A percentile compares a stretch with the other conserved stretches of the same genome.
phyloP scores from a whole-genome alignment of 2,888 invertebrate species.

The Temnothorax unifasciatus region DNA sequence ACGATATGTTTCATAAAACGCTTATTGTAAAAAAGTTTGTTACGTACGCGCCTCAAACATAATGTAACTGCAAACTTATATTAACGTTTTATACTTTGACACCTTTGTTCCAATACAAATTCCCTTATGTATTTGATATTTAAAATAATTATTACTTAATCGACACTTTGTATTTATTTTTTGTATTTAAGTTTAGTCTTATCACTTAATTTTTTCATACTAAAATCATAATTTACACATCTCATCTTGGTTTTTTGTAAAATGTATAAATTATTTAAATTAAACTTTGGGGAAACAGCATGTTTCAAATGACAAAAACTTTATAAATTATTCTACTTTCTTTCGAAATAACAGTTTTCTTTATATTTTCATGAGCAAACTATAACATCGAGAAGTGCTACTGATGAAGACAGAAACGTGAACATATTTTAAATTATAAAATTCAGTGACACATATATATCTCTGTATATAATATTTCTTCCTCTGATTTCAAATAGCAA shows the following conservation, averaged over 20 bases:
- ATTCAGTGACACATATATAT: neutral
- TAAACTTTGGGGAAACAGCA: no score
- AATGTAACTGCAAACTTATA: neutral
- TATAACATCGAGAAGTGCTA: neutral
- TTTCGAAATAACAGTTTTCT: neutral
- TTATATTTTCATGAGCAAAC: neutral
- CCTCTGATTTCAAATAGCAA: conserved; percentile 24
- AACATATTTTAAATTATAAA: conserved; percentile 40
- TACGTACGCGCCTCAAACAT: neutral
- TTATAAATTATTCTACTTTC: conserved; percentile 1
- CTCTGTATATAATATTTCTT: neutral
- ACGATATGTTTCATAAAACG: conserved; percentile 15
- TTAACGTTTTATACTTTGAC: neutral
- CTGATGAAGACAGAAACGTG: neutral
- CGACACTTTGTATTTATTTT: neutral
- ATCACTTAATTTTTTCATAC: neutral
- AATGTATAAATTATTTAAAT: neutral
- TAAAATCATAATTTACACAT: neutral
- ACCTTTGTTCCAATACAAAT: neutral
- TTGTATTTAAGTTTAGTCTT: neutral
- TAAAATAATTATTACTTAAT: neutral
- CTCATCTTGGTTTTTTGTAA: neutral
- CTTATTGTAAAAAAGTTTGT: conserved; percentile 33
- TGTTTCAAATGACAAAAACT: no score
- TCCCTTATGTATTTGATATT: neutral